These are phyloP conservation scores for Cheilosia pagana DNA, from an alignment of 2,888 invertebrate species.

Conservation along the genomic window DNA sequence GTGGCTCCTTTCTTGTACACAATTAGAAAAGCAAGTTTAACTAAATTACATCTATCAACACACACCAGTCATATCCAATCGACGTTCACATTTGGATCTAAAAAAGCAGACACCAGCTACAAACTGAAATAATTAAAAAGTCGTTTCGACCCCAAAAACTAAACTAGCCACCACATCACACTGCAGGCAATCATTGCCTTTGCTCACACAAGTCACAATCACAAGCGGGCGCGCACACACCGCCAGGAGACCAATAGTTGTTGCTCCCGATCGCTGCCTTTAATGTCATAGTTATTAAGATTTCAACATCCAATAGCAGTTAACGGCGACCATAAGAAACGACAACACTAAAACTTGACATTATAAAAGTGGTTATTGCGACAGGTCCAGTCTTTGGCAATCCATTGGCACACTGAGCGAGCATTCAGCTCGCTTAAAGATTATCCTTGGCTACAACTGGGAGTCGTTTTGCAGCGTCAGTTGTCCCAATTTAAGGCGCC, in stretches of 20 bases:
- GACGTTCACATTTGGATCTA: not conserved
- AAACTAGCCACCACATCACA: not conserved
- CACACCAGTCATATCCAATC: not conserved
- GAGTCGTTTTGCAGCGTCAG: too few species aligned
- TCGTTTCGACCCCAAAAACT: not conserved
- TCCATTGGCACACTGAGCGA: conserved; percentile 8
- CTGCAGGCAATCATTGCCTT: not conserved
- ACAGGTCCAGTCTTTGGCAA: conserved; percentile 11
- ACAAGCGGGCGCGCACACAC: not conserved
- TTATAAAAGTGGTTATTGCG: conserved; percentile 21
- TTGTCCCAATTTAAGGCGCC: conserved; percentile 23
- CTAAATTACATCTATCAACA: not conserved
- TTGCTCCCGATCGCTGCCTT: conserved; percentile 6
- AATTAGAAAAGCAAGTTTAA: too few species aligned
- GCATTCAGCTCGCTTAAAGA: not conserved
- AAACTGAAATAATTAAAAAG: not conserved
- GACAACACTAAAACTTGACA: conserved; percentile 61
- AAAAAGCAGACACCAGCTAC: not conserved
- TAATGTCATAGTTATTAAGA: conserved; percentile 11
- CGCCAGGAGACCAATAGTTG: not conserved
- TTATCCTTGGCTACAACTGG: conserved; percentile 43
- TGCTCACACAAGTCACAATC: not conserved
- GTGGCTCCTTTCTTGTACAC: too few species aligned
- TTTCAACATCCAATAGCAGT: conserved; percentile 25
- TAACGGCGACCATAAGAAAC: not conserved